A percentile compares a stretch with the other conserved stretches of the same genome.
Conservation (phyloP, 2,797 vertebrate genomes). For the Leptoclinus maculatus region DNA sequence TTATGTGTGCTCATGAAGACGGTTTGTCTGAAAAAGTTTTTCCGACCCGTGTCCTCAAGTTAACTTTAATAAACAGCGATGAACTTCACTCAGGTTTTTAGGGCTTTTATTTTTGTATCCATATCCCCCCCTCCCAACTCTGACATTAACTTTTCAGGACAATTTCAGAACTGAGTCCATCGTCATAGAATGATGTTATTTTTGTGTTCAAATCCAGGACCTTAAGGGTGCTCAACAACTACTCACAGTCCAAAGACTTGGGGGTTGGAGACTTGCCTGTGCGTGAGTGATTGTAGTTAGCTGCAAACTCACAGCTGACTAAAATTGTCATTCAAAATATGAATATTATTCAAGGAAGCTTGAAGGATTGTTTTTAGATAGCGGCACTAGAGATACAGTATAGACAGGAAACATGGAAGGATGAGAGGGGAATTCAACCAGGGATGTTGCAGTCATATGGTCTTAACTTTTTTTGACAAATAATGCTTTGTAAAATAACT, state of each 20-base stretch:
- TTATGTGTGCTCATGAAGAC: constrained; percentile 37
- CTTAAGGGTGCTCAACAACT: neutral
- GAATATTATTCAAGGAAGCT: neutral
- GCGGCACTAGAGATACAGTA: neutral
- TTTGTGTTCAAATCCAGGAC: neutral
- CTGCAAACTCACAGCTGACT: neutral
- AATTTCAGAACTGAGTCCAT: neutral
- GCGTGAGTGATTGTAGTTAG: neutral
- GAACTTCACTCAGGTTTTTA: constrained; percentile 7
- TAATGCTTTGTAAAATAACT: neutral
- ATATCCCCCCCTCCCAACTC: neutral
- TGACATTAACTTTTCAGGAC: no score
- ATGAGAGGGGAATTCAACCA: neutral
- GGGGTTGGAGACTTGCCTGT: neutral
- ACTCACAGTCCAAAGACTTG: neutral
- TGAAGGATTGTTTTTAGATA: neutral
- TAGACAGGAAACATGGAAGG: neutral
- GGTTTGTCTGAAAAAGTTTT: constrained; percentile 21
- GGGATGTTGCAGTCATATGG: neutral
- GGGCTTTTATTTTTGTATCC: neutral
- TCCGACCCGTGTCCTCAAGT: constrained; percentile 26
- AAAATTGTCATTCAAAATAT: neutral
- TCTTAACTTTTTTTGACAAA: neutral
- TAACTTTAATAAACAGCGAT: neutral
- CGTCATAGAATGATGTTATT: neutral